Base-by-base conservation (phyloP, 1,140 invertebrate genomes). In the Eufriesea mexicana region DNA sequence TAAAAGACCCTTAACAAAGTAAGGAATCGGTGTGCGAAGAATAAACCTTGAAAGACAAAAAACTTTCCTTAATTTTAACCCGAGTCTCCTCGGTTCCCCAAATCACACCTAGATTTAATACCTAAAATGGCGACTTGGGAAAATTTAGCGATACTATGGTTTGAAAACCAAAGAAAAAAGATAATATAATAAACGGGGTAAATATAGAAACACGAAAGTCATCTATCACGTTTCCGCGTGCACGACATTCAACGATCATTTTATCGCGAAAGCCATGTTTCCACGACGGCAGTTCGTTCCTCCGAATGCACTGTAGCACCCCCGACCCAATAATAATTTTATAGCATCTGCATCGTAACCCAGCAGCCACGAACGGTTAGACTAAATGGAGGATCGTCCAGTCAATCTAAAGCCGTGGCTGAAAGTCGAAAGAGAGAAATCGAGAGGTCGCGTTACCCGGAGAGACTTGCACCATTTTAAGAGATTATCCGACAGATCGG, bases 401-500 rank as follows among this genome's bases (percentile, higher is more conserved):
- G 62, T 54, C 23, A 79, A 45, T 23, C 72, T 42, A 0, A 25
- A 75, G 62, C 72, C 51, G 35, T 35, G 45, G 70, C 49, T 49
- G 47, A 76, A 64, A 84, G 45, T 78, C 61, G 70, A 47, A 67
- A 79, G 35, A 68, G 5, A 59, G 62, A 87, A 75, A 57, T 86
- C 71, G 57, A 51, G 59, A 55, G 62, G 35, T 75, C 71, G 57
- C 23, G 61, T 70, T 76, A 79, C 66, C n/a, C 59, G 42, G 47
- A 28, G 67, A 66, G 78, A 77, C 55, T 71, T 12, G 72, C 59
- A 79, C 45, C 51, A 68, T 87, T 84, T 83, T 87, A 79, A 67
- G 42, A 62, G 85, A 87, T 87, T 87, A 87, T 80, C 55, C 67
- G 76, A 49, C 28, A 67, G 54, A 84, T 87, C 70, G 76, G 57